Conservation (phyloP, 2,888 invertebrate species). For the Limnephilus auricula region DNA sequence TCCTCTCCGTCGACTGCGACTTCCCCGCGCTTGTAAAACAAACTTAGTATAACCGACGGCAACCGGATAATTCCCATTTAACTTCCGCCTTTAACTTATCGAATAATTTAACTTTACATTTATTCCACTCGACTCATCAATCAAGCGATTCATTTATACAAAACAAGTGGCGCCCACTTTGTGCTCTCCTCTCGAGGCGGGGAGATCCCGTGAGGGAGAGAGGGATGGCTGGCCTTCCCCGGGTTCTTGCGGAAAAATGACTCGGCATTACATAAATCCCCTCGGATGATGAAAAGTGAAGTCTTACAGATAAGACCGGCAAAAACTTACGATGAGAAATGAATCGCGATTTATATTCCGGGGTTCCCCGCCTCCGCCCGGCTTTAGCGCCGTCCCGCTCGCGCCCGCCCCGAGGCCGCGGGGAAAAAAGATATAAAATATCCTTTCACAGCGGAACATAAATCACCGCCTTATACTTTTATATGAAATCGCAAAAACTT, state of each 20-base stretch:
- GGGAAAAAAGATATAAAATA: slow-evolving; percentile 65
- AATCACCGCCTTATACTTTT: slow-evolving; percentile 68
- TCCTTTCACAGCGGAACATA: slow-evolving; percentile 67
- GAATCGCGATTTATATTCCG: slow-evolving; percentile 79
- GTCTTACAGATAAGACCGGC: slow-evolving; percentile 80
- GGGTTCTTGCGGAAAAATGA: slow-evolving; percentile 79
- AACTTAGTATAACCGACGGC: slow-evolving; percentile 72
- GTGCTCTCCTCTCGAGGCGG: slow-evolving; percentile 71
- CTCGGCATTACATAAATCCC: slow-evolving; percentile 81
- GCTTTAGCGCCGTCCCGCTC: slow-evolving; percentile 52
- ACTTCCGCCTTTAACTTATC: slow-evolving; percentile 80
- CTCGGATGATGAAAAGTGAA: slow-evolving; percentile 80
- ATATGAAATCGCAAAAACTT: slow-evolving; percentile 67
- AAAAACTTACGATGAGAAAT: slow-evolving; percentile 81
- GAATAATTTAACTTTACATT: slow-evolving; percentile 81
- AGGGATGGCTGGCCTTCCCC: slow-evolving; percentile 75
- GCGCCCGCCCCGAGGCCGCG: slow-evolving; percentile 48
- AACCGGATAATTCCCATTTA: slow-evolving; percentile 80
- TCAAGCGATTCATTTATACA: slow-evolving; percentile 73
- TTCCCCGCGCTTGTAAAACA: slow-evolving; percentile 65
- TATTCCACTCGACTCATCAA: slow-evolving; percentile 80
- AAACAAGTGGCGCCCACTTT: slow-evolving; percentile 64
- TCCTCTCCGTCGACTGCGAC: slow-evolving; percentile 48
- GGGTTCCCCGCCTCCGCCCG: slow-evolving; percentile 68
- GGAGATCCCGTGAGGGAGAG: slow-evolving; percentile 64